Percentiles rank a stretch among this genome's conserved stretches.
Conservation (phyloP, 2,797 vertebrate genomes). For the Centroberyx gerrardi region DNA sequence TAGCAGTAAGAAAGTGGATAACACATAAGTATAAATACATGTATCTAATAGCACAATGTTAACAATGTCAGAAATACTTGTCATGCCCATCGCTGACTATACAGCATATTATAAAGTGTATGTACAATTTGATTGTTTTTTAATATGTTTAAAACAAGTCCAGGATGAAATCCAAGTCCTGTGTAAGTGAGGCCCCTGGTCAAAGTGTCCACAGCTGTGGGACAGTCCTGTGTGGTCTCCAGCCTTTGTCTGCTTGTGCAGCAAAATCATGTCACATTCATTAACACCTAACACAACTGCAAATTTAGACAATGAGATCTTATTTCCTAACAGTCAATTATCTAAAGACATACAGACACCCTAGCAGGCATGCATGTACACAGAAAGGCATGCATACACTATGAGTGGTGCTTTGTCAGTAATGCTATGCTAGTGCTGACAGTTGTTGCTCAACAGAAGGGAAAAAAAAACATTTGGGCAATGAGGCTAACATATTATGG, state of each 20-base stretch:
- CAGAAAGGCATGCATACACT: neutral
- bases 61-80: no score
- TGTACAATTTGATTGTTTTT: no score
- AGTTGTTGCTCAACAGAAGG: slow-evolving; percentile 36
- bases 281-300: slow-evolving; percentile 20
- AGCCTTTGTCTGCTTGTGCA: slow-evolving; percentile 12
- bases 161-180: neutral
- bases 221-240: slow-evolving; percentile 34
- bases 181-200: neutral
- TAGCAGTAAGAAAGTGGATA: no score
- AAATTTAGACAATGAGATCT: slow-evolving; percentile 41
- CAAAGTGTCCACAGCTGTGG: slow-evolving; percentile 23
- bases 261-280: slow-evolving; percentile 26
- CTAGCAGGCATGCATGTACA: neutral
- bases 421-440: slow-evolving; percentile 13
- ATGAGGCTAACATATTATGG: slow-evolving; percentile 53
- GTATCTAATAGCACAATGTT: no score
- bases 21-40: no score
- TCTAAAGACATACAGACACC: neutral
- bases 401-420: slow-evolving; percentile 19
- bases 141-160: neutral
- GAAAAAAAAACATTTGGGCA: slow-evolving; percentile 32
- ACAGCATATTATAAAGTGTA: neutral
- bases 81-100: no score
- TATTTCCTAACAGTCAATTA: slow-evolving; percentile 21